phyloP scores from a whole-genome alignment of 2,113 vertebrate genomes.

The Prionailurus bengalensis region DNA sequence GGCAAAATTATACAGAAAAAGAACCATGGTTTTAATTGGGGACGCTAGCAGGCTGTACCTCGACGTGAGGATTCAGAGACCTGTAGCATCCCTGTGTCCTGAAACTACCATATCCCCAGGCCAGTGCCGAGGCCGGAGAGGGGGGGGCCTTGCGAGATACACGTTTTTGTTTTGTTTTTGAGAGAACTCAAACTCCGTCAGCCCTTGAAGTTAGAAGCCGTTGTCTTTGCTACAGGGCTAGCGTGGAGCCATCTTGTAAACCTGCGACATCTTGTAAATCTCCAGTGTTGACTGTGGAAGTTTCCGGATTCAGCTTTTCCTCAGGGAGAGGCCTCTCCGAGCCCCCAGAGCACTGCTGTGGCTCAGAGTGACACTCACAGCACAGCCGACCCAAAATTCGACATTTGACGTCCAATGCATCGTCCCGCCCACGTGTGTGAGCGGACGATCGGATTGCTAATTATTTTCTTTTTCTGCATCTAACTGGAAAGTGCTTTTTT shows the following conservation, averaged over 20 bases:
- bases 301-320: background rate
- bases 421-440: fast-evolving
- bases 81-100: fast-evolving
- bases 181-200: background rate
- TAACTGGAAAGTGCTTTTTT: background rate
- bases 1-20: background rate
- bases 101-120: fast-evolving
- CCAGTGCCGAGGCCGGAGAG: background rate
- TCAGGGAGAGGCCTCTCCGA: background rate
- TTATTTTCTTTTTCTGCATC: background rate
- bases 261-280: background rate
- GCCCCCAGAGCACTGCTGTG: fast-evolving
- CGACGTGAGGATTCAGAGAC: fast-evolving
- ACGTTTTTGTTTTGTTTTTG: background rate
- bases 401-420: too few species aligned
- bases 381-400: background rate
- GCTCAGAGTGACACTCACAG: background rate
- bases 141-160: fast-evolving
- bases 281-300: background rate
- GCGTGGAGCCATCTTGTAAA: background rate
- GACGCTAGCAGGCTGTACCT: too few species aligned
- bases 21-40: fast-evolving
- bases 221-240: background rate
- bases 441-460: background rate
- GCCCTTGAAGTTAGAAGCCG: background rate